phyloP scores from a whole-genome alignment of 2,888 invertebrate genomes.

The Glyphotaelius pellucidus region DNA sequence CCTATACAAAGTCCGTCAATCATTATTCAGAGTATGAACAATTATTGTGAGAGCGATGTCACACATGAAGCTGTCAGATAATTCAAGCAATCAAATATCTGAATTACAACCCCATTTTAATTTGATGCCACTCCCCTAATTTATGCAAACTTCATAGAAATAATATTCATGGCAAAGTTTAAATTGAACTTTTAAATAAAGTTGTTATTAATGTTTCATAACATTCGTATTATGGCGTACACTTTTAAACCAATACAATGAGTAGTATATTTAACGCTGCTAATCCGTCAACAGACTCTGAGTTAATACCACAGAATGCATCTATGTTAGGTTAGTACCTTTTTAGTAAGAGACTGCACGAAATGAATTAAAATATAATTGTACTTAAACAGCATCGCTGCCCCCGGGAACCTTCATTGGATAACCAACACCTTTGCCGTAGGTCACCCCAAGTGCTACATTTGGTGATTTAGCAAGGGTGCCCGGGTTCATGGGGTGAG shows the following conservation, averaged over 20 bases:
- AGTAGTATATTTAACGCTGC: background rate
- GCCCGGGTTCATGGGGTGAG: too few species aligned
- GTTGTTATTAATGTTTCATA: background rate
- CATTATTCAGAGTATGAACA: slow-evolving; percentile 8
- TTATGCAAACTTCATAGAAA: background rate
- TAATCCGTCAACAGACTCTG: too few species aligned
- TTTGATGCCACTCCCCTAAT: slow-evolving; percentile 3
- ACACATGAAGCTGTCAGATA: slow-evolving; percentile 29
- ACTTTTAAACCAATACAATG: background rate
- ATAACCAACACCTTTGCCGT: too few species aligned
- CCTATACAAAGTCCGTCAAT: slow-evolving; percentile 43
- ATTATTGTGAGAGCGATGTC: slow-evolving; percentile 38
- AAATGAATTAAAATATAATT: too few species aligned
- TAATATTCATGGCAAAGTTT: background rate
- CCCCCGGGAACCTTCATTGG: too few species aligned
- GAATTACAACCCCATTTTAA: slow-evolving; percentile 17
- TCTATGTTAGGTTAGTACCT: too few species aligned
- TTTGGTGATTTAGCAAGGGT: too few species aligned
- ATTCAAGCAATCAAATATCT: slow-evolving; percentile 32
- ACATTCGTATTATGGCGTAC: background rate
- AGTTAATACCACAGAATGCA: too few species aligned
- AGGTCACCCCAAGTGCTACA: too few species aligned
- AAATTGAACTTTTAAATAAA: background rate
- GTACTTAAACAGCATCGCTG: too few species aligned
- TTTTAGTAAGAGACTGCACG: too few species aligned